Conservation (phyloP, 2,888 invertebrate genomes). For the Dinocampus coccinellae region DNA sequence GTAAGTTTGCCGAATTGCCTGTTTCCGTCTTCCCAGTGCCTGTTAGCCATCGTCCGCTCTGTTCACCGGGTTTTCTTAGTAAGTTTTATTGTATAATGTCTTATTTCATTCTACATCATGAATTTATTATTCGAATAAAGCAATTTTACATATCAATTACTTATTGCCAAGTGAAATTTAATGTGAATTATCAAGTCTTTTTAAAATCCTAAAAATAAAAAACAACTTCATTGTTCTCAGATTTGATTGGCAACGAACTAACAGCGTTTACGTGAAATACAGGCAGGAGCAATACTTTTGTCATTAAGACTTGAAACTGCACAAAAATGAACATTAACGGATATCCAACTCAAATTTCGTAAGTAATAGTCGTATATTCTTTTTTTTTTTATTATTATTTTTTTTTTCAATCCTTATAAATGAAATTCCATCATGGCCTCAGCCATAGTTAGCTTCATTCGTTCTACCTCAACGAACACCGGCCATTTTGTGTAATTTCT, state of each 20-base stretch:
- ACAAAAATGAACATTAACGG: conserved; percentile 62
- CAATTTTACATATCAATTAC: too few relatives aligned
- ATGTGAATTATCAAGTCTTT: neutral
- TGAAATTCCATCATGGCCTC: neutral
- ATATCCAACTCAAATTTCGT: conserved; percentile 65
- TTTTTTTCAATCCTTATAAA: neutral
- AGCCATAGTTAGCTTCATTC: conserved; percentile 13
- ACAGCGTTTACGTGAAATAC: conserved; percentile 45
- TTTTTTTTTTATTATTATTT: neutral
- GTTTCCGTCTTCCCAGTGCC: conserved; percentile 66
- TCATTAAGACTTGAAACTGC: conserved; percentile 31
- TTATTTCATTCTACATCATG: conserved; percentile 10
- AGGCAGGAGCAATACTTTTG: conserved; percentile 19
- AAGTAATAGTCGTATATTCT: conserved; percentile 49
- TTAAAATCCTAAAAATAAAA: neutral
- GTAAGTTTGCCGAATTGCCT: conserved; percentile 56
- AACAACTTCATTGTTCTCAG: conserved; percentile 48
- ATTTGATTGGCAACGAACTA: conserved; percentile 59
- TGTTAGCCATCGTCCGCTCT: conserved; percentile 66
- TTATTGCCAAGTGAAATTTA: neutral
- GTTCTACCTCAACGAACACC: conserved; percentile 34
- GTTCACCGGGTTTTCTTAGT: conserved; percentile 64
- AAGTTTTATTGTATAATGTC: conserved; percentile 44
- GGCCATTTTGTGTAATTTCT: conserved; percentile 55
- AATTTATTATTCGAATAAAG: too few relatives aligned